Percentiles rank a stretch among this genome's conserved stretches.
These are phyloP conservation scores for Ganaspis sp. DNA, from an alignment of 1,140 invertebrate genomes.

Conservation along the genomic window DNA sequence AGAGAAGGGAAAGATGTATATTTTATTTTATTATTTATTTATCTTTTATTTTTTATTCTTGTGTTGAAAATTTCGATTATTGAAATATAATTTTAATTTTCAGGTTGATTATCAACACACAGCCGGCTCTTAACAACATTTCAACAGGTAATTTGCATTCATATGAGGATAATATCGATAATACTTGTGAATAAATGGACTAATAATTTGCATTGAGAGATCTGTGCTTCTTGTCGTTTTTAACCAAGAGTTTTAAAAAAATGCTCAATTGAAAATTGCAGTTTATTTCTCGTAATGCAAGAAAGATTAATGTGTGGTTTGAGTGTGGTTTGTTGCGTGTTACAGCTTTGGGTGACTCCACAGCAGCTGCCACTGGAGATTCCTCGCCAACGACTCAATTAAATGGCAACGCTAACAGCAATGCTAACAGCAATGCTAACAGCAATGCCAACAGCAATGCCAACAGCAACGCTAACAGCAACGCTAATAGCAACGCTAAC, in stretches of 20 bases:
- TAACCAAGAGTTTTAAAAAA: neutral
- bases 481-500: conserved; percentile 32
- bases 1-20: too few species aligned
- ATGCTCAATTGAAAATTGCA: neutral
- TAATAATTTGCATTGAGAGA: conserved; percentile 31
- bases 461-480: conserved; percentile 70
- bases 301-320: conserved; percentile 58
- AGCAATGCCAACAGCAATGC: conserved; percentile 71
- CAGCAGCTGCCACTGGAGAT: conserved; percentile 61
- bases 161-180: neutral
- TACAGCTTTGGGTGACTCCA: conserved; percentile 65
- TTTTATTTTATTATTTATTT: neutral
- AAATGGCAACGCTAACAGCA: conserved; percentile 74
- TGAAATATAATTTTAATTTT: conserved; percentile 49
- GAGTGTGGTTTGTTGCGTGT: conserved; percentile 71
- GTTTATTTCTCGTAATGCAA: neutral
- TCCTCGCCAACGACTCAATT: conserved; percentile 71
- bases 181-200: conserved; percentile 28
- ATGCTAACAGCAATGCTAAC: conserved; percentile 64
- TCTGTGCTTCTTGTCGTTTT: conserved; percentile 7
- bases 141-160: conserved; percentile 64
- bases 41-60: too few species aligned
- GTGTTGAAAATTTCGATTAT: neutral
- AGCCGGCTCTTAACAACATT: conserved; percentile 72
- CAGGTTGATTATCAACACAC: conserved; percentile 74